Evolutionary conservation across 2,888 invertebrate genomes (phyloP).

Genomic region (Drosophila kokeensis): DNA sequence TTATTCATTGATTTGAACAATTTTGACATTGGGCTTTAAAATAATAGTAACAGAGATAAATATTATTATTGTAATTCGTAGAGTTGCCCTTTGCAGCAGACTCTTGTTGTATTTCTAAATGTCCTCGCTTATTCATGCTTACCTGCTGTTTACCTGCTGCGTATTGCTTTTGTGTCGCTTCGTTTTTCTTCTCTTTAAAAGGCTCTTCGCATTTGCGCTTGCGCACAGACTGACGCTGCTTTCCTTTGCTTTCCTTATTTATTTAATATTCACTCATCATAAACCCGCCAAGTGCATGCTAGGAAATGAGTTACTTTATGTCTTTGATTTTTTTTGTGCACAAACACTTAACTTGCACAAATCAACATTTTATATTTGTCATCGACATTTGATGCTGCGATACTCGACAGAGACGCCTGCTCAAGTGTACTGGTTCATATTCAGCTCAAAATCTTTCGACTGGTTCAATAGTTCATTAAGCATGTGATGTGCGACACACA

Average conservation of each 20-base stretch:
- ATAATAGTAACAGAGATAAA: background rate
- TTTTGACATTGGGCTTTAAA: background rate
- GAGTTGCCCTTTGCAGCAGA: background rate
- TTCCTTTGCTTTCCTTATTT: conserved; percentile 23
- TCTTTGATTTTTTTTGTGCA: conserved; percentile 38
- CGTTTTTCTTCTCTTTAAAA: conserved; percentile 38
- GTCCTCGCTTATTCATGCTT: conserved; percentile 25
- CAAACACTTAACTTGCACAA: conserved; percentile 55
- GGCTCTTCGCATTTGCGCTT: conserved; percentile 50
- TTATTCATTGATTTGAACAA: background rate
- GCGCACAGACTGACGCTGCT: conserved; percentile 48
- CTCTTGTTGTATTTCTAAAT: background rate
- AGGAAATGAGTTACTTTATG: conserved; percentile 25
- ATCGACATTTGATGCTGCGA: conserved; percentile 53
- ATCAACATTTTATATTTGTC: conserved; percentile 64
- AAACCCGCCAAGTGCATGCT: conserved; percentile 36
- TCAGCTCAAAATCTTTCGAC: conserved; percentile 30
- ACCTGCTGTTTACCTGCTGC: conserved; percentile 38
- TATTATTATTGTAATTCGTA: background rate
- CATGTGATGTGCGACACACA: conserved; percentile 3
- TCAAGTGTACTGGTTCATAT: conserved; percentile 55
- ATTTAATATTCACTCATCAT: conserved; percentile 31
- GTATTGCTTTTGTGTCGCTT: conserved; percentile 12
- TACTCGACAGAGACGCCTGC: conserved; percentile 53
- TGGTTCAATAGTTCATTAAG: conserved; percentile 31